Base-by-base conservation (phyloP, 2,113 vertebrate species). In the Onychorhynchus coronatus region DNA sequence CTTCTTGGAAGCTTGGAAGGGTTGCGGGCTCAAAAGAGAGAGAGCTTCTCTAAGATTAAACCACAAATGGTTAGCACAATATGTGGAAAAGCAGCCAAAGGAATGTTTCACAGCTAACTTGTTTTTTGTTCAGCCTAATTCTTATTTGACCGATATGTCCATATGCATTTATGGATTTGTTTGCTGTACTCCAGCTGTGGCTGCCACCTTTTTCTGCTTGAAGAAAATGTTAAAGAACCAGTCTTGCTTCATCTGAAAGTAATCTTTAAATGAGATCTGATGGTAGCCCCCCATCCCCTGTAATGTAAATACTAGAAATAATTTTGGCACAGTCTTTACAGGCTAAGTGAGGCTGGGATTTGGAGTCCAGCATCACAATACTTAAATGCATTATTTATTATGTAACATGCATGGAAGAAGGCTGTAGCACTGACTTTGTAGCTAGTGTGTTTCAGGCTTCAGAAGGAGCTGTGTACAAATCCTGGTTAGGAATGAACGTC, bases 81-180 rank as follows among this genome's bases (percentile, higher is more conserved):
- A 10, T 67, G 85, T 76, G 82, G 63, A 90, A 90, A 88, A 77
- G 49, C 67, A 88, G 72, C 77, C 58, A 70, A 61, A 94, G 41
- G 35, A 62, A 31, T 55, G 49, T 73, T 89, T 88, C 50, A 71
- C 42, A 86, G 47, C 67, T 77, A 88, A 77, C 67, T 89, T 89
- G 22, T 16, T 79, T 75, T 88, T 88, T 8, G 4, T 49, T 88
- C 39, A 52, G 68, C 55, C 25, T 80, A 74, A 90, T 94, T 88
- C 85, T 83, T 88, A 35, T 37, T 70, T 94, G 93, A 91, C 75
- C 79, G 94, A 23, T 86, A 91, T 91, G 88, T 90, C 82, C 75
- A 44, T 80, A 66, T 74, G 72, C 30, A 88, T 83, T 44, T 74
- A 21, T 88, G 67, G 79, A 91, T 88, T 90, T 94, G 20, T 88